Percentiles rank a stretch among this genome's conserved stretches.
Evolutionary conservation across 2,888 invertebrate genomes (phyloP).

Genomic region (Helleia helle): DNA sequence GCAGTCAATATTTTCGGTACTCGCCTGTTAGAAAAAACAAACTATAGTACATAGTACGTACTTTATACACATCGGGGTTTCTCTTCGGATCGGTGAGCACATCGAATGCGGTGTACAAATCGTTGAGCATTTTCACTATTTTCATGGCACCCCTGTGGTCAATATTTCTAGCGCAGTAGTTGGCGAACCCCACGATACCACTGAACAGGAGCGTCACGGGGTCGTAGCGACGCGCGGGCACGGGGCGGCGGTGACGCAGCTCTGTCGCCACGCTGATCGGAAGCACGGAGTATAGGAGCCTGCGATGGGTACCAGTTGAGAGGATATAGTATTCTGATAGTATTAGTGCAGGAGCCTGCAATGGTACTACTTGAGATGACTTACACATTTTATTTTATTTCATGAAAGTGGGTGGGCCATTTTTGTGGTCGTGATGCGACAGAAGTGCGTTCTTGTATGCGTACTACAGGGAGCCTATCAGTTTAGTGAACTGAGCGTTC

Average conservation of each 20-base stretch:
- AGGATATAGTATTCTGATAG: not conserved
- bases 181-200: slow-evolving; percentile 90
- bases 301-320: slow-evolving; percentile 41
- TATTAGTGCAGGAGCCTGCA: too few relatives aligned
- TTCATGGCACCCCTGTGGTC: slow-evolving; percentile 96
- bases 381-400: too few relatives aligned
- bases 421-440: too few relatives aligned
- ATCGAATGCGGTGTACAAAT: slow-evolving; percentile 95
- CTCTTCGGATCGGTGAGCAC: slow-evolving; percentile 92
- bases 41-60: too few relatives aligned
- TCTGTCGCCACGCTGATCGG: slow-evolving; percentile 97
- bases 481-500: too few relatives aligned
- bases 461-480: too few relatives aligned
- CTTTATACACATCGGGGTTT: slow-evolving; percentile 97
- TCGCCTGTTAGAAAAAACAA: too few relatives aligned
- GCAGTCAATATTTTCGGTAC: too few relatives aligned
- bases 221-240: slow-evolving; percentile 90
- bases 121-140: slow-evolving; percentile 94
- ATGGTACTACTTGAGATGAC: too few relatives aligned
- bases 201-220: slow-evolving; percentile 95
- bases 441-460: too few relatives aligned
- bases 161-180: slow-evolving; percentile 91
- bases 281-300: slow-evolving; percentile 93
- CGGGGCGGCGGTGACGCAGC: slow-evolving; percentile 91
- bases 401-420: too few relatives aligned